Base-by-base conservation (phyloP, 2,888 invertebrate species). In the Omphaloscelis lunosa region DNA sequence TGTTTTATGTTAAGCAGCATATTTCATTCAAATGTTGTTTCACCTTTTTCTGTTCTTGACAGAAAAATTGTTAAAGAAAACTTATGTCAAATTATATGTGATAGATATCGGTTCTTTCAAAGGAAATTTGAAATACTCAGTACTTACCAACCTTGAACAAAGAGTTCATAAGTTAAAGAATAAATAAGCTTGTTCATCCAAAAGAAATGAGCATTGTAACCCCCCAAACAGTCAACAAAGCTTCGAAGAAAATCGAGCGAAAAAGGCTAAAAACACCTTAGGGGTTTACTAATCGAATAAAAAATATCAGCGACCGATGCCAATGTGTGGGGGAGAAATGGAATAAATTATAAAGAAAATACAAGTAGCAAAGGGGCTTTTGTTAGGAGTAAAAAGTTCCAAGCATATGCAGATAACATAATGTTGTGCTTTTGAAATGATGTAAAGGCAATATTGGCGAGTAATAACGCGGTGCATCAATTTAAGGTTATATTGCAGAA, bases 271-370 rank as follows among this genome's bases (percentile, higher is more conserved):
- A 97, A 97, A 97, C 97, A 97, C 97, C 97, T 97, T 95, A 94
- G 97, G 97, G 97, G 97, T 96, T 96, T 97, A 96, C 97, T 97
- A 97, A 97, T 97, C 97, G 97, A 97, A 97, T 97, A 97, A 97
- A 97, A 96, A 97, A 97, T 97, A 97, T 97, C 97, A 96, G 96
- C 96, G 96, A 95, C 96, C 96, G 95, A 96, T 96, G 96, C 95
- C 95, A 95, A 95, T 95, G 95, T 95, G 92, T 95, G 95, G 96
- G 96, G 96, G 96, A 95, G 95, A 91, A 95, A 95, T 93, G 94
- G 96, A 96, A 96, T 96, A 96, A 96, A 96, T 96, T 96, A 96
- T 95, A 94, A 96, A 96, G 96, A 96, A 96, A 95, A 96, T 95
- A 95, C 94, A 96, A 96, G 95, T 93, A 94, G 94, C 95, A 90